Conservation (phyloP, 2,888 invertebrate genomes). For the Tipula vernalis region DNA sequence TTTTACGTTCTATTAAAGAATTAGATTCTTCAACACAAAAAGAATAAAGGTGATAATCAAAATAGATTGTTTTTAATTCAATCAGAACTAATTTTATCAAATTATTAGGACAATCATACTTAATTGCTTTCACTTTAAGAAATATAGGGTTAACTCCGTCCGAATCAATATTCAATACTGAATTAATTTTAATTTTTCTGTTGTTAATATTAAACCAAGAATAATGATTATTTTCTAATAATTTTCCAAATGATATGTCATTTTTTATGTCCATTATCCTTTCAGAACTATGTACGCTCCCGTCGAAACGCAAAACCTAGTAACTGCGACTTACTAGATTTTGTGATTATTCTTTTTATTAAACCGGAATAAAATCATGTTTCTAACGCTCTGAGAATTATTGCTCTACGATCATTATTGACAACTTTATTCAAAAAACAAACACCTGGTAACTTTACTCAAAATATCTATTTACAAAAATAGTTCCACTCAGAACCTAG, state of each 20-base stretch:
- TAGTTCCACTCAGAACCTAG: no score
- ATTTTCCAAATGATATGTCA: neutral
- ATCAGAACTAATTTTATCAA: neutral
- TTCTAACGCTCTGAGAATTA: no score
- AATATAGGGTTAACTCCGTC: neutral
- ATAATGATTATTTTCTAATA: neutral
- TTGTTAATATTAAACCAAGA: neutral
- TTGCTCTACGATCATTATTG: no score
- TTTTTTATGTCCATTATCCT: neutral
- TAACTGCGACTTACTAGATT: no score
- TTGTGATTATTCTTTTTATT: no score
- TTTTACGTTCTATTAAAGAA: neutral
- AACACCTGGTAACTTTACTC: no score
- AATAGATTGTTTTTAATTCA: neutral
- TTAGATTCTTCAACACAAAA: neutral
- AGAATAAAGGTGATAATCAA: neutral
- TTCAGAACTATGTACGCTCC: no score
- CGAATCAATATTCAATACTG: neutral
- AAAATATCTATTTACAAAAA: no score
- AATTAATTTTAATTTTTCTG: neutral
- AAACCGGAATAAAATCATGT: no score
- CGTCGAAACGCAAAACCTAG: no score
- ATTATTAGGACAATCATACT: neutral
- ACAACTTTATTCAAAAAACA: no score
- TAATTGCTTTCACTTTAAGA: neutral